Conservation (phyloP, 2,113 vertebrate species). For the Protobothrops mucrosquamatus region DNA sequence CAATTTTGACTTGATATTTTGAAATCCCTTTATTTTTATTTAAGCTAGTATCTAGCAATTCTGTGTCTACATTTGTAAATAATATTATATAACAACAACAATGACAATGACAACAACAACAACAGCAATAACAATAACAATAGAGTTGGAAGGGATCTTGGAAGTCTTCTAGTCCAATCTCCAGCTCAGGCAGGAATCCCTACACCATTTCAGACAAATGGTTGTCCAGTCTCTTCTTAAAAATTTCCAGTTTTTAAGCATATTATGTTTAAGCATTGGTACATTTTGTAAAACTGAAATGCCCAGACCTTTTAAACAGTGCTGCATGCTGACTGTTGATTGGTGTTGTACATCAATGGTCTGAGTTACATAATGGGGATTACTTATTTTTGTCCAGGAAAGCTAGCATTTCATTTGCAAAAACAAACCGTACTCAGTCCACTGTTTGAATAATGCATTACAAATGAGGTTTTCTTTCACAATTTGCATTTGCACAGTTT, state of each 20-base stretch:
- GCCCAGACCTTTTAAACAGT: neutral
- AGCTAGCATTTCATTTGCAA: neutral
- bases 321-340: slow-evolving; percentile 3
- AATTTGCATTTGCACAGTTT: neutral
- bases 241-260: too few relatives aligned
- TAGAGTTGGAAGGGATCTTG: too few relatives aligned
- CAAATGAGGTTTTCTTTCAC: neutral
- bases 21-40: slow-evolving; percentile 9
- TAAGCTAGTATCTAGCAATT: slow-evolving; percentile 1
- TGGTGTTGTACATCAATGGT: slow-evolving; percentile 11
- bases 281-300: neutral
- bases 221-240: too few relatives aligned
- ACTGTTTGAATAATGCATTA: neutral
- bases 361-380: slow-evolving; percentile 24
- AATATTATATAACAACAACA: neutral
- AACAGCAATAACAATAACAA: too few relatives aligned
- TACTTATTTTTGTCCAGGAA: slow-evolving; percentile 8
- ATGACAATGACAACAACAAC: too few relatives aligned
- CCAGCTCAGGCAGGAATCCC: too few relatives aligned
- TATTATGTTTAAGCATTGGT: neutral
- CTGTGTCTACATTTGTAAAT: slow-evolving; percentile 1
- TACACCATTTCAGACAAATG: too few relatives aligned
- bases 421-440: neutral
- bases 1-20: neutral
- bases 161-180: too few relatives aligned